Evolutionary conservation across 2,888 invertebrate species (phyloP).

Genomic region (Sminthurinus aureus): DNA sequence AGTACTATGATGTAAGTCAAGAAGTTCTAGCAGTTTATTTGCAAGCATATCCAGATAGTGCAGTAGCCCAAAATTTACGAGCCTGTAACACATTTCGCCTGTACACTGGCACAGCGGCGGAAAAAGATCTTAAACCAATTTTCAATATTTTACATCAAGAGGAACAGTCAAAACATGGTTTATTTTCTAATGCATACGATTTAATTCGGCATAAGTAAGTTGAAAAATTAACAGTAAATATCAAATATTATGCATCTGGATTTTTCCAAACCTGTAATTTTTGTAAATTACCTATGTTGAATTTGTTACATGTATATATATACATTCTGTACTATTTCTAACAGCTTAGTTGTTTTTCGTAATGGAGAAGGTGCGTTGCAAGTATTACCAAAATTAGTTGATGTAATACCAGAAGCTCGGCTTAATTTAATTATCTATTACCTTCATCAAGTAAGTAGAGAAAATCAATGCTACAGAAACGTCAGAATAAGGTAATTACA

Average conservation of each 20-base stretch:
- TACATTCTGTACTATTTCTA: constrained; percentile 62
- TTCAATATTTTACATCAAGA: constrained; percentile 62
- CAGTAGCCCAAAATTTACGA: constrained; percentile 93
- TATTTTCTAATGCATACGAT: constrained; percentile 80
- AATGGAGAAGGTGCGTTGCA: constrained; percentile 94
- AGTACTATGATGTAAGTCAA: constrained; percentile 98
- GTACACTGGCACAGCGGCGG: constrained; percentile 94
- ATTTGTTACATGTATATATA: neutral
- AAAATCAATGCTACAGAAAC: neutral
- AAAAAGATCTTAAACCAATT: constrained; percentile 85
- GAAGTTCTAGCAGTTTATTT: constrained; percentile 95
- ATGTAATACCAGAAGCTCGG: constrained; percentile 95
- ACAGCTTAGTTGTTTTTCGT: constrained; percentile 94
- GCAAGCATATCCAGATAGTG: constrained; percentile 89
- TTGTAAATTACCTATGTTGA: neutral
- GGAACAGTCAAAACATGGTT: constrained; percentile 58
- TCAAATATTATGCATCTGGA: no score
- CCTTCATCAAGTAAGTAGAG: constrained; percentile 72
- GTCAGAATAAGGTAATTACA: neutral
- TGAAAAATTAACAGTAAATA: neutral
- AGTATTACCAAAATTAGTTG: constrained; percentile 87
- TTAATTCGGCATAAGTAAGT: constrained; percentile 71
- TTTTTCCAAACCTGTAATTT: no score
- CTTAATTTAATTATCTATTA: constrained; percentile 95
- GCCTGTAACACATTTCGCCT: constrained; percentile 83